A percentile compares a stretch with the other conserved stretches of the same genome.
These are phyloP conservation scores for Muscina levida DNA, from an alignment of 2,888 invertebrate species.

Conservation along the genomic window DNA sequence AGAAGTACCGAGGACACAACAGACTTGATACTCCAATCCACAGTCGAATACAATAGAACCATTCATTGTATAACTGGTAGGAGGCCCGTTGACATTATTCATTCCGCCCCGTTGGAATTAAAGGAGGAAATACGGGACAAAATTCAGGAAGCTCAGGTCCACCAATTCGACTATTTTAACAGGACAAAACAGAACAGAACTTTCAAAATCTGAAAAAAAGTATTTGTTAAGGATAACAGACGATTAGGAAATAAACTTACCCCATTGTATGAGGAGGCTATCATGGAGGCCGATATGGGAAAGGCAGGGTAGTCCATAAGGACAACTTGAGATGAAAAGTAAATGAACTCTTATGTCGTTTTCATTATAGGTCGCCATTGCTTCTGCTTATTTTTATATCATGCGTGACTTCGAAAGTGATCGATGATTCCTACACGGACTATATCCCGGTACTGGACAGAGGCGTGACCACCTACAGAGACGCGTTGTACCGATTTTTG, in stretches of 20 bases:
- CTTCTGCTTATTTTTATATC: too few species aligned
- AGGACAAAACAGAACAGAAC: constrained; percentile 4
- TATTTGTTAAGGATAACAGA: constrained; percentile 37
- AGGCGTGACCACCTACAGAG: too few species aligned
- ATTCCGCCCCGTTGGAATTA: background rate
- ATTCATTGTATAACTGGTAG: constrained; percentile 46
- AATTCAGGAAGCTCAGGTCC: constrained; percentile 3
- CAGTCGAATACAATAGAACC: constrained; percentile 49
- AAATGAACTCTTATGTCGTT: too few species aligned
- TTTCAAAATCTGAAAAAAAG: constrained; percentile 29
- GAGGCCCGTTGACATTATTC: constrained; percentile 26
- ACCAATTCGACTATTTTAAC: constrained; percentile 11
- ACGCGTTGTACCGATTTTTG: too few species aligned
- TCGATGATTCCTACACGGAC: too few species aligned
- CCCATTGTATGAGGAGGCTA: constrained; percentile 21
- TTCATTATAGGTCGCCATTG: too few species aligned
- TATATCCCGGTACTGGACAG: too few species aligned
- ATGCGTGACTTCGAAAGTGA: too few species aligned
- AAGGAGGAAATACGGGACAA: background rate
- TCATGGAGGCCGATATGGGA: constrained; percentile 10
- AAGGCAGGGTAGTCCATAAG: constrained; percentile 30
- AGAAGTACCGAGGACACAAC: constrained; percentile 7
- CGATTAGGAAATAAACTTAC: constrained; percentile 28
- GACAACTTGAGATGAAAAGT: constrained; percentile 30
- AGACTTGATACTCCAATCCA: constrained; percentile 16